Base-by-base conservation (phyloP, 2,113 vertebrate species). In the Petrocephalus zakoni region DNA sequence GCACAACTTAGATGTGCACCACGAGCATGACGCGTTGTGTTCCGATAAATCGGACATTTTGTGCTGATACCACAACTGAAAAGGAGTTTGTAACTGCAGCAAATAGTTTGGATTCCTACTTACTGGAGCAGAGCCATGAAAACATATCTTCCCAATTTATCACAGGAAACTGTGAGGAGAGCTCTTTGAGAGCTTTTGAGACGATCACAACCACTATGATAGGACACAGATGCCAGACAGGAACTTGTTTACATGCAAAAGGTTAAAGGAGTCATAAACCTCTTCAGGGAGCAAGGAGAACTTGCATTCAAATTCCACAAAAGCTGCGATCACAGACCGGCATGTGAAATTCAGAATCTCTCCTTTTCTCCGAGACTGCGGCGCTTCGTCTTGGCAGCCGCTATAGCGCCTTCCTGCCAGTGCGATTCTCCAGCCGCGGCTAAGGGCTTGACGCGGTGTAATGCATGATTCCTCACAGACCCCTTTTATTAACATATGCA, bases 161-260 rank as follows among this genome's bases (percentile, higher is more conserved):
- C 64, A 92, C 89, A 89, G 88, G 75, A 92, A 92, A 92, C 29
- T 90, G 64, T 81, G 78, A 89, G 9, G 56, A 52, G 9, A 52
- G 51, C 58, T 86, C 88, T 72, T 81, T 78, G 15, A 78, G 72
- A 78, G 61, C 47, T 78, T 52, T 10, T 17, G 53, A 47, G 19
- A 29, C 7, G 53, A 75, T 19, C n/a, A 49, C 34, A 49, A 29
- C 47, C 22, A 81, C 29, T 17, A 6, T 15, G 22, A 17, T 42
- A 83, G 81, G 21, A 83, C 46, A 42, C 81, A 83, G 46, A 83
- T 42, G 81, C 37, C 81, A 83, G 22, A 46, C 37, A n/a, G 81
- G 34, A 49, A 53, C 37, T 42, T 17, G 29, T 17, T 88, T 88
- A 51, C 68, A 78, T 53, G 49, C 68, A 88, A 81, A 88, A 19